Evolutionary conservation across 2,797 vertebrate genomes (phyloP).

Genomic region (Squalus acanthias): DNA sequence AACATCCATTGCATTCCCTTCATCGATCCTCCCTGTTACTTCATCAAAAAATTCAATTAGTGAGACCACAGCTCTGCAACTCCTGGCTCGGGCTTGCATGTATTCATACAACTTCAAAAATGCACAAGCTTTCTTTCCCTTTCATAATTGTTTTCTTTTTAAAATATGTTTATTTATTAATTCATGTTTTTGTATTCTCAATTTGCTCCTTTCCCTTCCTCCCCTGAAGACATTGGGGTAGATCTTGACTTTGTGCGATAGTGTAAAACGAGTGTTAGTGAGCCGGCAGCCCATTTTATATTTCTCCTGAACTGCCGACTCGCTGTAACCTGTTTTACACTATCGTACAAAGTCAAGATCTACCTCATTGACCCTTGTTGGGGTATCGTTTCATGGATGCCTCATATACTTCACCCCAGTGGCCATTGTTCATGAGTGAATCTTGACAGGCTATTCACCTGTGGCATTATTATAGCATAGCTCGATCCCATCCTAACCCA

Average conservation of each 20-base stretch:
- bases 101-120: background rate
- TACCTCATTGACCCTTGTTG: background rate
- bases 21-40: no score
- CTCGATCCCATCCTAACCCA: background rate
- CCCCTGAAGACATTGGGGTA: background rate
- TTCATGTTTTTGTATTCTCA: constrained; percentile 7
- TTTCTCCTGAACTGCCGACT: background rate
- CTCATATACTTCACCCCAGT: background rate
- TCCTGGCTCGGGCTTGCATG: background rate
- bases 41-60: no score
- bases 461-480: background rate
- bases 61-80: background rate
- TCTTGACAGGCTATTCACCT: background rate
- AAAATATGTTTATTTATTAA: background rate
- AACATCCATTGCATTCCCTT: no score
- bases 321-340: background rate
- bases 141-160: background rate
- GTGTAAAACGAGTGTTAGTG: background rate
- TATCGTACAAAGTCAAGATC: background rate
- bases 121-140: background rate
- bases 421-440: background rate
- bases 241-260: background rate
- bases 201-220: background rate
- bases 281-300: background rate
- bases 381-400: background rate